phyloP scores from a whole-genome alignment of 2,888 invertebrate species.

The Oasisia sp. region DNA sequence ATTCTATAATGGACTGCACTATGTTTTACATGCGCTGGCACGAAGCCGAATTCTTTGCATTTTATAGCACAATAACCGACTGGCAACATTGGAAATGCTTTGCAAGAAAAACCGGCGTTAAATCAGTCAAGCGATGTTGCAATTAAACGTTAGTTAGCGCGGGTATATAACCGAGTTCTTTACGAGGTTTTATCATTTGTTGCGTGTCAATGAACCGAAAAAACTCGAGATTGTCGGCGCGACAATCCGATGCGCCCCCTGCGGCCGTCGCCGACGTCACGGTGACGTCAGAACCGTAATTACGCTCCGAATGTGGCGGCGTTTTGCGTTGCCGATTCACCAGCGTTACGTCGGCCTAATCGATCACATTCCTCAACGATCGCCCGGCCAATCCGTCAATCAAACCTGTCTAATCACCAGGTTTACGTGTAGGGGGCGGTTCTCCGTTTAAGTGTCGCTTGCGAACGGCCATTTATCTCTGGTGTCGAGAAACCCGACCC shows the following conservation, averaged over 20 bases:
- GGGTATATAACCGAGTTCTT: not conserved
- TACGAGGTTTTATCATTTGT: not conserved
- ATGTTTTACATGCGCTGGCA: not conserved
- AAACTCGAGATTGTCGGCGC: not conserved
- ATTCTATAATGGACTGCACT: not conserved
- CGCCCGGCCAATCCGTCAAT: not conserved
- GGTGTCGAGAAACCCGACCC: not conserved
- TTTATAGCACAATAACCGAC: slow-evolving; percentile 1
- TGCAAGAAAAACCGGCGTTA: not conserved
- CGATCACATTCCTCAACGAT: not conserved
- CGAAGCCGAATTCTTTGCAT: not conserved
- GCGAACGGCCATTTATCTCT: not conserved
- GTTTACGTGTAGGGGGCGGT: not conserved
- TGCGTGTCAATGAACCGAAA: not conserved
- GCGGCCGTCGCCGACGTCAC: not conserved
- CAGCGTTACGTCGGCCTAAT: not conserved
- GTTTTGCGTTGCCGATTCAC: not conserved
- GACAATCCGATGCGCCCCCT: not conserved
- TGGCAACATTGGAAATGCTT: not conserved
- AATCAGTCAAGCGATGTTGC: not conserved
- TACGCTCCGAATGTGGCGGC: not conserved
- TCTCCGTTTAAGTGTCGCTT: not conserved
- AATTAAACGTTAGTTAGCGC: not conserved
- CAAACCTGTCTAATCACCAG: not conserved
- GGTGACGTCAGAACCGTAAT: not conserved